Evolutionary conservation across 2,113 vertebrate species (phyloP), one percentile per base, ranked within the genome.

Genomic region (Xiphias gladius): DNA sequence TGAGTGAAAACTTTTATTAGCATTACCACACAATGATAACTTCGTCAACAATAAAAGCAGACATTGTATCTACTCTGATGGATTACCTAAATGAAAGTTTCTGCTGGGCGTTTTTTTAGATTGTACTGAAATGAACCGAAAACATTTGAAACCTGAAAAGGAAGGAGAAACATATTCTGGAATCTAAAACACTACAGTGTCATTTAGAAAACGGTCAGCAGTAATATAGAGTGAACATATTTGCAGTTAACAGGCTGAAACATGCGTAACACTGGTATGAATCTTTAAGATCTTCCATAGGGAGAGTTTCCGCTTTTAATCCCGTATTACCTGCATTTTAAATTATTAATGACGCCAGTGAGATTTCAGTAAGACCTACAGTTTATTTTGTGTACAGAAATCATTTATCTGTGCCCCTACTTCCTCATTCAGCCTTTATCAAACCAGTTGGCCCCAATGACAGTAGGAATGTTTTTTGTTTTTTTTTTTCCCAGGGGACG

Each of bases 171-270:
- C 8, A 59, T 24, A 70, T 7, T 37, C 9, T 35, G 11, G 26
- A 50, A 41, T 62, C 13, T 58, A 43, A 76, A 82, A 75, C 46
- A 55, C 37, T 6, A 10, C 22, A 19, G 19, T 2, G 0, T 58
- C 64, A 50, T 84, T 75, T 26, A 62, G 35, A 59, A 66, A 73
- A 65, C 2, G 43, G 19, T 70, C 78, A 71, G 57, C 59, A 37
- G 20, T 24, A 39, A 52, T 37, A 37, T 19, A 41, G 59, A 37
- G 35, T 8, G 46, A 4, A 50, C 24, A 78, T 28, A 77, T 71
- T 37, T 79, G 20, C 70, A 84, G 52, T 32, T 75, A 76, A 82
- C 82, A 67, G 82, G 12, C 57, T 83, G 54, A 72, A 77, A 83
- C 22, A 48, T 63, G 39, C 26, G 62, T 66, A 28, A 41, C 32